These are phyloP conservation scores for Platichthys stellatus DNA, from an alignment of 2,113 vertebrate genomes.

Conservation along the genomic window DNA sequence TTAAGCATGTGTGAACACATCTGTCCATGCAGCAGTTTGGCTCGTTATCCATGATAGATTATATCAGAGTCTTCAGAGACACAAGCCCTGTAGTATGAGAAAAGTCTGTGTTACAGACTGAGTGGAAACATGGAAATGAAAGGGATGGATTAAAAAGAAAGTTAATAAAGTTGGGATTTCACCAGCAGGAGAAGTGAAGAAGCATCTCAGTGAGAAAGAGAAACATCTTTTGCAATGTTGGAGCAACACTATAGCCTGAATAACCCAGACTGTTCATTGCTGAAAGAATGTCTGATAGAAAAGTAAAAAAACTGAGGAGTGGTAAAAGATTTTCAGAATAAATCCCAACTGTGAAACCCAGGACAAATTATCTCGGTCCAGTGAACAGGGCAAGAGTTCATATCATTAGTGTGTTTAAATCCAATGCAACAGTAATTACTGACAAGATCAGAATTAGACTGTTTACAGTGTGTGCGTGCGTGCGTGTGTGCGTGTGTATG, in stretches of 20 bases:
- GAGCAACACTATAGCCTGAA: neutral
- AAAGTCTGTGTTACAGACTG: constrained; percentile 6
- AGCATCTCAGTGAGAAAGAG: neutral
- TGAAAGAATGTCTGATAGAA: neutral
- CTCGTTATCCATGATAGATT: too few relatives aligned
- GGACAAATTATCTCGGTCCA: constrained; percentile 48
- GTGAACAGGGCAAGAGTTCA: constrained; percentile 55
- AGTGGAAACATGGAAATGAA: constrained; percentile 24
- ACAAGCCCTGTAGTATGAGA: neutral
- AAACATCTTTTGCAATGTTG: constrained; percentile 1
- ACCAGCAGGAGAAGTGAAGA: neutral
- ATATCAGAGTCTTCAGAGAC: too few relatives aligned
- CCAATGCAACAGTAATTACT: constrained; percentile 46
- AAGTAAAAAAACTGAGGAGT: neutral
- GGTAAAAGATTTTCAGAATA: neutral
- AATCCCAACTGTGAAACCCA: constrained; percentile 42
- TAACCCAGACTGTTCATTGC: neutral
- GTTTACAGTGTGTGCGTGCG: constrained; percentile 8
- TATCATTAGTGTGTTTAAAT: constrained; percentile 32
- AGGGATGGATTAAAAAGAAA: neutral
- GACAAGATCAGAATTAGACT: constrained; percentile 31
- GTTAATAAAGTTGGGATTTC: neutral
- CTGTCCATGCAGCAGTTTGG: too few relatives aligned
- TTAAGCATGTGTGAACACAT: too few relatives aligned
- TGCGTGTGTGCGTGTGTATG: neutral